Evolutionary conservation across 1,140 invertebrate species (phyloP), one percentile per base, ranked within the genome.

Genomic region (Papilio xuthus): DNA sequence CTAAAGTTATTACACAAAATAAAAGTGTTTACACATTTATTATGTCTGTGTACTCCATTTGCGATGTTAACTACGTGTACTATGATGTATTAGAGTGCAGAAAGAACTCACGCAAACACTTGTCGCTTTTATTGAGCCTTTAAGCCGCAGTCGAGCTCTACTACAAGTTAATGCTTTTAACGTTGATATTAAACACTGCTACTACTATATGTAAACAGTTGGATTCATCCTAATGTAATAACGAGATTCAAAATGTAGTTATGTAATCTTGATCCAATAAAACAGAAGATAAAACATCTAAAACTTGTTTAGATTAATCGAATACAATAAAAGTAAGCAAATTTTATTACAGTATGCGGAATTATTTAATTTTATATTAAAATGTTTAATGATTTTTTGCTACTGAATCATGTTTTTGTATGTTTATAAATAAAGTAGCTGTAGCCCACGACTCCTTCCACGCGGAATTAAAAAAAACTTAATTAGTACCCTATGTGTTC

Each of bases 91-190:
- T 26, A 26, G 3, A 26, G 60, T 67, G 12, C 26, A 67, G 26
- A 67, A 67, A 67, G 60, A 67, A 67, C 60, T 67, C 13, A 67
- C 60, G 60, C 60, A 28, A 67, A 67, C 60, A 67, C 60, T 67
- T 67, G 60, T 67, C 60, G 60, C 23, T 67, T 28, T 67, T 67
- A 67, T 67, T 67, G 26, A 67, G 60, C 60, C 60, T 67, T 28
- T 67, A 67, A 67, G 60, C 60, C 26, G 60, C 23, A 28, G 26
- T 26, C 60, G 60, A 67, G 60, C 60, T 67, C 60, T 26, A 26
- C 20, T 63, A 67, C 60, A 67, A 67, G 26, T 67, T 67, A 67
- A 67, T 67, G 60, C 60, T 67, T 67, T 67, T 67, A 67, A 67
- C 60, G 26, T 67, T 67, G 26, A 23, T 23, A 15, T 67, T 67